Conservation (phyloP, 2,797 vertebrate species). For the Enteromius paludinosus region DNA sequence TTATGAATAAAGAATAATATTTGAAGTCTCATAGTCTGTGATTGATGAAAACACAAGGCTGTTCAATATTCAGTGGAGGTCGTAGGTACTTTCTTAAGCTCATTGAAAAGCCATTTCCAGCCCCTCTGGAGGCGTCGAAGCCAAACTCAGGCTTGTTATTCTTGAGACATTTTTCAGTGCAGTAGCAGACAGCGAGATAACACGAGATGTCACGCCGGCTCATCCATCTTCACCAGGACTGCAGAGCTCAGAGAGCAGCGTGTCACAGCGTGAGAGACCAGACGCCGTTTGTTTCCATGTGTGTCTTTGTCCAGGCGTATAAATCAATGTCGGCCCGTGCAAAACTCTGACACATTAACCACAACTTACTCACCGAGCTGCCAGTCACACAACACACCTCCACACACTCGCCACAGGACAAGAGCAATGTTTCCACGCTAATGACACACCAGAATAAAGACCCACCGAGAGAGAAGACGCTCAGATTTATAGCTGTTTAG, state of each 20-base stretch:
- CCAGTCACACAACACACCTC: conserved; percentile 63
- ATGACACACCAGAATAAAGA: background rate
- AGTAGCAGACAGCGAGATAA: conserved; percentile 73
- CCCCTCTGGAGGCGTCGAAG: background rate
- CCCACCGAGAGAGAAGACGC: conserved; percentile 39
- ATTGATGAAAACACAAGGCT: background rate
- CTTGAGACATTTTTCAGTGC: conserved; percentile 70
- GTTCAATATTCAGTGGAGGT: background rate
- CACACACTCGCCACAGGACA: conserved; percentile 62
- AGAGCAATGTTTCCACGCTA: conserved; percentile 68
- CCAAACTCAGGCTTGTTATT: conserved; percentile 67
- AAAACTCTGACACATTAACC: conserved; percentile 67
- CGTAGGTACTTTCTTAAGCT: background rate
- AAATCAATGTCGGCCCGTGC: conserved; percentile 77
- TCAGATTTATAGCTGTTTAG: conserved; percentile 13
- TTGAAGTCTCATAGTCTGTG: background rate
- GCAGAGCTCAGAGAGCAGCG: conserved; percentile 37
- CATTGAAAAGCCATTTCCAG: background rate
- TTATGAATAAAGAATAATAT: background rate
- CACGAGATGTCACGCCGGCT: conserved; percentile 65
- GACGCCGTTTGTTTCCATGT: conserved; percentile 46
- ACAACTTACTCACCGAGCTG: conserved; percentile 56
- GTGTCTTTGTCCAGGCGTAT: conserved; percentile 74
- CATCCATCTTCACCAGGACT: conserved; percentile 75
- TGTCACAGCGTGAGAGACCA: conserved; percentile 56